Conservation (phyloP, 2,113 vertebrate genomes). For the Melanerpes formicivorus region DNA sequence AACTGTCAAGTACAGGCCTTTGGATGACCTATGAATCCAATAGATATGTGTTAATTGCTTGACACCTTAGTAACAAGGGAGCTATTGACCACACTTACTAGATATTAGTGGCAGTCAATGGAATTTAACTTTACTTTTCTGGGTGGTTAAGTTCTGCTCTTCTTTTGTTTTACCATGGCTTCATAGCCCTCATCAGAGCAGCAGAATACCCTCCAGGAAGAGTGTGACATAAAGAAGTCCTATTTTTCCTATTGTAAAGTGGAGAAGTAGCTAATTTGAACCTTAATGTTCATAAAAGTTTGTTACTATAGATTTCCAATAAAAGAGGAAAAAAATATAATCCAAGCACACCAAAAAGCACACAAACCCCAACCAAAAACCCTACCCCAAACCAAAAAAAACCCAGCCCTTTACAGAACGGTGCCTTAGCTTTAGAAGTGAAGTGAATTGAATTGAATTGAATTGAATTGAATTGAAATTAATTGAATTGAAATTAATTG, state of each 20-base stretch:
- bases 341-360: not conserved
- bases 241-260: not conserved
- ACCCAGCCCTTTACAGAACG: not conserved
- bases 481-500: no score
- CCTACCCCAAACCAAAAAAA: not conserved
- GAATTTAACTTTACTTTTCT: not conserved
- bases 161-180: not conserved
- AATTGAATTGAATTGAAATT: no score
- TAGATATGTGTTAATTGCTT: not conserved
- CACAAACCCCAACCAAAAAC: not conserved
- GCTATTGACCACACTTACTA: not conserved
- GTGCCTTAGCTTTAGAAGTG: not conserved
- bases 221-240: not conserved
- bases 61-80: not conserved
- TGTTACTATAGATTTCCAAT: not conserved
- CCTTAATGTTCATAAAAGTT: not conserved
- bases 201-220: not conserved
- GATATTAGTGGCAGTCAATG: not conserved
- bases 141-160: not conserved
- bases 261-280: not conserved
- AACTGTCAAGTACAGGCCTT: not conserved
- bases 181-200: not conserved
- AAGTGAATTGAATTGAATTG: no score
- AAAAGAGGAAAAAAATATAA: not conserved
- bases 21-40: not conserved